These are phyloP conservation scores for Trinorchestia longiramus DNA, from an alignment of 1,140 invertebrate genomes.

Conservation along the genomic window DNA sequence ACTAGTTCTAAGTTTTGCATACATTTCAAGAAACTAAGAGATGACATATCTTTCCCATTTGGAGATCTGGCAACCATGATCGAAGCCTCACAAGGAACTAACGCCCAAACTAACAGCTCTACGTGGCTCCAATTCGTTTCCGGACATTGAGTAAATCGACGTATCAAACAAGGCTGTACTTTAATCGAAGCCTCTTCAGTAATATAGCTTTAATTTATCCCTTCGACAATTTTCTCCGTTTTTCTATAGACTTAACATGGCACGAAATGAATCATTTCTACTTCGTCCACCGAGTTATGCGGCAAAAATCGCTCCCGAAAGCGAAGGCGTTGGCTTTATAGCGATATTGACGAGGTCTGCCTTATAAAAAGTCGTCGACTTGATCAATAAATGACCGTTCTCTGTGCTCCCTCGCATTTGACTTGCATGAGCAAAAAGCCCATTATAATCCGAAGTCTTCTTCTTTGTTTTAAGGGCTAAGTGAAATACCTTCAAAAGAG, in stretches of 20 bases:
- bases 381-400: slow-evolving; percentile 1
- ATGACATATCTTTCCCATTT: not conserved
- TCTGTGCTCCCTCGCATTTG: not conserved
- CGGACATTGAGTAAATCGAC: not conserved
- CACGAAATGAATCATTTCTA: not conserved
- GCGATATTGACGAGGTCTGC: slow-evolving; percentile 22
- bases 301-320: not conserved
- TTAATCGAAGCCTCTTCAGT: not conserved
- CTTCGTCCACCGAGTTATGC: not conserved
- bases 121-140: not conserved
- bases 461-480: not conserved
- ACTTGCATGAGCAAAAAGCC: not conserved
- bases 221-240: not conserved
- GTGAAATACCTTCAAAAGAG: not conserved
- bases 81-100: not conserved
- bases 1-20: no score
- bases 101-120: no score
- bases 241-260: not conserved
- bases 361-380: not conserved
- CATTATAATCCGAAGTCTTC: not conserved
- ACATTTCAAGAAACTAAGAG: not conserved
- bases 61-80: not conserved
- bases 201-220: not conserved
- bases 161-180: not conserved
- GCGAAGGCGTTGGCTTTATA: slow-evolving; percentile 17